These are phyloP conservation scores for Genyomyrus donnyi DNA, from an alignment of 2,113 vertebrate genomes.

Conservation along the genomic window DNA sequence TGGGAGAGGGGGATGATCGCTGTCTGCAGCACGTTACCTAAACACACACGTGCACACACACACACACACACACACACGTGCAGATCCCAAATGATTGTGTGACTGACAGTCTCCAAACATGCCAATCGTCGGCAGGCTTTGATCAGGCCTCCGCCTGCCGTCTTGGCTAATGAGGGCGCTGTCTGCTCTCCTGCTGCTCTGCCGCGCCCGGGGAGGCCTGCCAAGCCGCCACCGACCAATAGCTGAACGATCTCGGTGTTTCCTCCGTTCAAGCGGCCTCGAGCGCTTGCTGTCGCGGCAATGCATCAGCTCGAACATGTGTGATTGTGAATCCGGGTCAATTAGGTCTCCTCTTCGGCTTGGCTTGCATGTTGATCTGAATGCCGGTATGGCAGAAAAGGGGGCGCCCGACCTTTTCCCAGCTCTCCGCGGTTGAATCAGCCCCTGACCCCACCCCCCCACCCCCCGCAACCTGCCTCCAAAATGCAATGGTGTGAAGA, in stretches of 20 bases:
- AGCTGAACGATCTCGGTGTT: not conserved
- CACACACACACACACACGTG: not conserved
- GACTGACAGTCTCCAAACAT: slow-evolving; percentile 41
- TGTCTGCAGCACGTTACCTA: not conserved
- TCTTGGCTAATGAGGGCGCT: slow-evolving; percentile 44
- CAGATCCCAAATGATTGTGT: slow-evolving; percentile 29
- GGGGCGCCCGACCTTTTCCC: slow-evolving; percentile 1
- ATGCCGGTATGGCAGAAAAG: slow-evolving; percentile 9
- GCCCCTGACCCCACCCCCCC: not conserved
- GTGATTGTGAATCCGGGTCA: not conserved
- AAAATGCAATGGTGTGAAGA: slow-evolving; percentile 34
- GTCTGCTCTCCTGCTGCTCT: slow-evolving; percentile 13
- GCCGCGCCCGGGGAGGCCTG: not conserved
- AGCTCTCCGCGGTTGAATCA: slow-evolving; percentile 12
- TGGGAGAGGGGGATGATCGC: not conserved
- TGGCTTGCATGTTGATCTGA: slow-evolving; percentile 28
- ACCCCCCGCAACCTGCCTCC: not conserved
- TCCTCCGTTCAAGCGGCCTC: not conserved
- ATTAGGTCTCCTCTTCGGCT: slow-evolving; percentile 28
- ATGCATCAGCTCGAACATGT: not conserved
- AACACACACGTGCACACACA: not conserved
- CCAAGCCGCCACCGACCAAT: not conserved
- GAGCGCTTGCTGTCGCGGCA: not conserved
- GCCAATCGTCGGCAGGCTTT: slow-evolving; percentile 35
- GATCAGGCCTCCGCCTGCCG: slow-evolving; percentile 42